These are phyloP conservation scores for Corythornis madagascariensis DNA, from an alignment of 2,113 vertebrate species.

Conservation along the genomic window DNA sequence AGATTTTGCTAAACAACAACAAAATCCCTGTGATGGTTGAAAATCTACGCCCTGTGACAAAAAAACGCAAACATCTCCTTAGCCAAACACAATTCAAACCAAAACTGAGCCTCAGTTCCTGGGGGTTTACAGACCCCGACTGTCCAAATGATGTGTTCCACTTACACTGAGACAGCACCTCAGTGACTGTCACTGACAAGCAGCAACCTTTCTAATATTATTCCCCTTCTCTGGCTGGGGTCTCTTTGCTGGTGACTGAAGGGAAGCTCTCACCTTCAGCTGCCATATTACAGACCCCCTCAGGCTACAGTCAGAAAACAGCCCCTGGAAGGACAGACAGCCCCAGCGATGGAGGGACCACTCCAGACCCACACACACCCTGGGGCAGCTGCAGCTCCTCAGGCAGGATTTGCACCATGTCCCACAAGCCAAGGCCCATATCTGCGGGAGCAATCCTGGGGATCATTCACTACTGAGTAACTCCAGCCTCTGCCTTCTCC, in stretches of 20 bases:
- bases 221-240: rapidly evolving
- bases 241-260: neutral
- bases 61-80: neutral
- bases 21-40: neutral
- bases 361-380: rapidly evolving
- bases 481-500: neutral
- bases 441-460: neutral
- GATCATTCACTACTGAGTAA: rapidly evolving
- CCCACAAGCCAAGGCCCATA: neutral
- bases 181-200: too few relatives aligned
- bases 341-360: neutral
- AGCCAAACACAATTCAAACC: neutral
- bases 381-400: neutral
- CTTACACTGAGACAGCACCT: rapidly evolving
- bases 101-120: neutral
- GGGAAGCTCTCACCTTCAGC: neutral
- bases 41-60: neutral
- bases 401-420: rapidly evolving
- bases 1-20: neutral
- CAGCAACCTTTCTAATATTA: neutral
- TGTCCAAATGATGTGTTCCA: rapidly evolving
- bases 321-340: too few relatives aligned
- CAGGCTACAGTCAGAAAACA: rapidly evolving
- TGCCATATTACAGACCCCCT: neutral
- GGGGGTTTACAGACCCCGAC: neutral